A percentile compares a stretch with the other conserved stretches of the same genome.
Evolutionary conservation across 2,888 invertebrate species (phyloP).

Genomic region (Drosophila mulleri): DNA sequence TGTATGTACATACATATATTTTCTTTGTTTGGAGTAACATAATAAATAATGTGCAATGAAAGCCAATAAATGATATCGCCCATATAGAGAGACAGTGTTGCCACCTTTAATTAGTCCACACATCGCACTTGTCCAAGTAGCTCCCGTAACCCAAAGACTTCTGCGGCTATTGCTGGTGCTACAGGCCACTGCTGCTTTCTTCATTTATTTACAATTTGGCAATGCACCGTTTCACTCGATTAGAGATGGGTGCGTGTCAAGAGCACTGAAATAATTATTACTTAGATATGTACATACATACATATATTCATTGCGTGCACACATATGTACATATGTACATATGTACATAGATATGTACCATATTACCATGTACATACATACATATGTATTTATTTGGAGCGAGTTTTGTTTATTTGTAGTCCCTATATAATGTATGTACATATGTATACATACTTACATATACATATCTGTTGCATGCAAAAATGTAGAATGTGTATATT

Average conservation of each 20-base stretch:
- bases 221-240: conserved; percentile 2
- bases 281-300: background rate
- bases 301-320: background rate
- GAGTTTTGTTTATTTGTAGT: background rate
- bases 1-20: conserved; percentile 7
- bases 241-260: conserved; percentile 22
- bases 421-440: background rate
- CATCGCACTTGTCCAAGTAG: conserved; percentile 2
- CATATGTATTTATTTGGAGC: too few species aligned
- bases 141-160: conserved; percentile 4
- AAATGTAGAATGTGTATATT: background rate
- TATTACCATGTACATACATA: too few species aligned
- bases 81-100: conserved; percentile 33
- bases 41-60: conserved; percentile 14
- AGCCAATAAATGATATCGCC: conserved; percentile 9
- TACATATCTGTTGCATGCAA: background rate
- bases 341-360: too few species aligned
- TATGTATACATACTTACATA: background rate
- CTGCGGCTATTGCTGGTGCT: background rate
- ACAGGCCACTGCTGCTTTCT: conserved; percentile 1
- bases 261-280: background rate
- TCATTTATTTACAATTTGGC: conserved; percentile 6
- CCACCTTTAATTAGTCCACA: conserved; percentile 32
- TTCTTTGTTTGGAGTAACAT: conserved; percentile 43
- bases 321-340: too few species aligned